Evolutionary conservation across 2,113 vertebrate genomes (phyloP).

Genomic region (Ochotona princeps): DNA sequence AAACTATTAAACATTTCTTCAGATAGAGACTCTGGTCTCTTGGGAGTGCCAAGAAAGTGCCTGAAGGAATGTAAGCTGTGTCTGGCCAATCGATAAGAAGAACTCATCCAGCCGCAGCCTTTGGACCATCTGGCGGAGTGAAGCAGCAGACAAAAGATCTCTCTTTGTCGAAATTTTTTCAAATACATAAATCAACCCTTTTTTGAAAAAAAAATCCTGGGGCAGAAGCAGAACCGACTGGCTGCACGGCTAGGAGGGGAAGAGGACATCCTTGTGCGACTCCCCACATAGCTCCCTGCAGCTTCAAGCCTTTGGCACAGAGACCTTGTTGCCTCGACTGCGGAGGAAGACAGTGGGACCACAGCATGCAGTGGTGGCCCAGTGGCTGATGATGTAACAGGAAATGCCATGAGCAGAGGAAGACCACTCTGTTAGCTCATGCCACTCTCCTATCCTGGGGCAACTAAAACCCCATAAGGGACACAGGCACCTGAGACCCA

Average conservation of each 20-base stretch:
- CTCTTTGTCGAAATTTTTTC: too few relatives aligned
- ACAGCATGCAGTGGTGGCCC: too few relatives aligned
- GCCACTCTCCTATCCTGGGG: neutral
- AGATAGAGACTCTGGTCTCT: neutral
- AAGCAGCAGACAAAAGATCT: too few relatives aligned
- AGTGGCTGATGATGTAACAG: too few relatives aligned
- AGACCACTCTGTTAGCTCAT: neutral
- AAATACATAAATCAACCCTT: too few relatives aligned
- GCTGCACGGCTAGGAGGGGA: neutral
- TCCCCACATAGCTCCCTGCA: neutral
- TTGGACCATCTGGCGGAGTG: too few relatives aligned
- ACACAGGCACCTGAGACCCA: neutral
- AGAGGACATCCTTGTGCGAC: neutral
- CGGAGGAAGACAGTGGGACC: neutral
- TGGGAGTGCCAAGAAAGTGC: neutral
- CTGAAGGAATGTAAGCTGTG: neutral
- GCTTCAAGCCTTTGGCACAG: neutral
- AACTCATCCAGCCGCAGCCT: neutral
- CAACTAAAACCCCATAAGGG: neutral
- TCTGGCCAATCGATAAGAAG: neutral
- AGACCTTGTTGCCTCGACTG: neutral
- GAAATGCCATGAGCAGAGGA: neutral
- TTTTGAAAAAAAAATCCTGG: too few relatives aligned
- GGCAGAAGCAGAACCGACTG: neutral
- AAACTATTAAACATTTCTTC: slow-evolving; percentile 35